These are phyloP conservation scores for Podilymbus podiceps DNA, from an alignment of 2,113 vertebrate genomes.

Conservation along the genomic window DNA sequence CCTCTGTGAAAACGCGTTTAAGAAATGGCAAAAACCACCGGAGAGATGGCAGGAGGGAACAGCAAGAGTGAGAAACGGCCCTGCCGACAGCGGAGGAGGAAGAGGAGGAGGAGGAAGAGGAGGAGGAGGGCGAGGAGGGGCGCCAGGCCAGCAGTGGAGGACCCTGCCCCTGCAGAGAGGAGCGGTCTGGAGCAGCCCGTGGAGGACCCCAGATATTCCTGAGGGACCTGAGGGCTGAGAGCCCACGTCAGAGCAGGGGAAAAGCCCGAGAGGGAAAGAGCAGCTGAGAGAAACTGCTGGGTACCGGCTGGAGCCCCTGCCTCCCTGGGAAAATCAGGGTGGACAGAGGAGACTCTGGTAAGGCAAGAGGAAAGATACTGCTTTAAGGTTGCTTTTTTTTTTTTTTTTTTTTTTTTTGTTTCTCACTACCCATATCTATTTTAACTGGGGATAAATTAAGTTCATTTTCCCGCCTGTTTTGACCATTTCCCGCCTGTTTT, in stretches of 20 bases:
- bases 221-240: neutral
- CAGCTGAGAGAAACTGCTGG: neutral
- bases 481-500: neutral
- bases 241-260: rapidly evolving
- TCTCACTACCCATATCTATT: neutral
- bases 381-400: too few species aligned
- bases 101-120: too few species aligned
- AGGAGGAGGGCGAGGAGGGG: neutral
- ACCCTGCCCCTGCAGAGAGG: too few species aligned
- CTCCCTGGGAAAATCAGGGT: rapidly evolving
- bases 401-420: neutral
- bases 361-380: neutral
- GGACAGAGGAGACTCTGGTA: neutral
- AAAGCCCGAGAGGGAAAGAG: neutral
- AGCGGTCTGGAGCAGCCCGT: rapidly evolving
- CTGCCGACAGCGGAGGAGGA: rapidly evolving
- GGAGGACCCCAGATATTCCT: neutral
- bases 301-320: rapidly evolving
- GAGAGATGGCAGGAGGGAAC: neutral
- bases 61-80: neutral
- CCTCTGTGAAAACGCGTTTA: neutral
- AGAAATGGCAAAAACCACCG: neutral
- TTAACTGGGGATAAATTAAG: neutral
- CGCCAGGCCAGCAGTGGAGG: rapidly evolving
- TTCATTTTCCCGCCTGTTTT: neutral